Percentiles rank a stretch among this genome's conserved stretches.
Conservation (phyloP, 2,888 invertebrate genomes). For the Cosmopolites sordidus region DNA sequence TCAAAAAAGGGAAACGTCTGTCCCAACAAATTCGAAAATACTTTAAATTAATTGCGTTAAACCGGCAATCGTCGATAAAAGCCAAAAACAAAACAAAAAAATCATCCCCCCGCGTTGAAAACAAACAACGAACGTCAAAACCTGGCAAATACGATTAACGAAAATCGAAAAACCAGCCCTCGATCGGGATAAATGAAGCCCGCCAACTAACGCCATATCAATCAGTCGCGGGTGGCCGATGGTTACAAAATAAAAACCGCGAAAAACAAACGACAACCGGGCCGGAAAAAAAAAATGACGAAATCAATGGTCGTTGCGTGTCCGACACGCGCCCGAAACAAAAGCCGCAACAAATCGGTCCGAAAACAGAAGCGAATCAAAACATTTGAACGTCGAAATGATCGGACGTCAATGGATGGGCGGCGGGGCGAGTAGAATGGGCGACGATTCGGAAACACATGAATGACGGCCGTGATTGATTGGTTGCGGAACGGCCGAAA, state of each 20-base stretch:
- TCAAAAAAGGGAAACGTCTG: too few relatives aligned
- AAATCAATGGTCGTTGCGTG: slow-evolving; percentile 16
- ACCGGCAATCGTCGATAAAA: not conserved
- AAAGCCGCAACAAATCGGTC: slow-evolving; percentile 16
- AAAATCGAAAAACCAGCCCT: slow-evolving; percentile 5
- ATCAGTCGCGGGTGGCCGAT: slow-evolving; percentile 6
- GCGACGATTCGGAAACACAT: slow-evolving; percentile 14
- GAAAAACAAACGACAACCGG: slow-evolving; percentile 11
- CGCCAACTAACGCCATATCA: slow-evolving; percentile 13
- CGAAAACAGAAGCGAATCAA: slow-evolving; percentile 18
- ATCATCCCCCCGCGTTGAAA: too few relatives aligned
- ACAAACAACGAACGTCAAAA: too few relatives aligned
- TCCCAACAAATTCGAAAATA: not conserved
- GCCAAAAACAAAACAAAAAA: too few relatives aligned
- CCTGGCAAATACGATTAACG: not conserved
- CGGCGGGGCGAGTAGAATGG: slow-evolving; percentile 7
- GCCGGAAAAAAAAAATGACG: slow-evolving; percentile 11
- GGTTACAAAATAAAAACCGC: slow-evolving; percentile 10
- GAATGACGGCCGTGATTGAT: slow-evolving; percentile 14
- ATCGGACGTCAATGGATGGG: slow-evolving; percentile 15
- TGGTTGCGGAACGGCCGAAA: slow-evolving; percentile 3
- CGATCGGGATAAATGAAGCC: slow-evolving; percentile 13
- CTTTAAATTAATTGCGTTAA: slow-evolving; percentile 10
- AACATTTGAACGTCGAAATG: slow-evolving; percentile 14
- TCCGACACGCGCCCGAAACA: slow-evolving; percentile 19